A percentile compares a stretch with the other conserved stretches of the same genome.
Evolutionary conservation across 2,888 invertebrate genomes (phyloP).

Genomic region (Neoascia interrupta): DNA sequence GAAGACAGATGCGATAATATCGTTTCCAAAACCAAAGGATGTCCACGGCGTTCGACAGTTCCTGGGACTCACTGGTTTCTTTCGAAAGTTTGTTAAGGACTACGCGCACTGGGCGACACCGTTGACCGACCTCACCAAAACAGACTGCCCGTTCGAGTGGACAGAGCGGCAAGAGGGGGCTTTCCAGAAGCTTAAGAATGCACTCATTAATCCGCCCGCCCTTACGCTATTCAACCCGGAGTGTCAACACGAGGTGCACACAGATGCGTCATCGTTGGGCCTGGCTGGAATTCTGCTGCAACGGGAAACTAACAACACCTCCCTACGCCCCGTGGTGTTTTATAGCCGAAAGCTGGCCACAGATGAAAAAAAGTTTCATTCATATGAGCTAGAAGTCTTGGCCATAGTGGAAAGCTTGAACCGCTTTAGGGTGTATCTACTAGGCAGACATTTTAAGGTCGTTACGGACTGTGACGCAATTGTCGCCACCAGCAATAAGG

Average conservation of each 20-base stretch:
- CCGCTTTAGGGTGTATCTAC: slow-evolving; percentile 8
- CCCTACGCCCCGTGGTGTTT: neutral
- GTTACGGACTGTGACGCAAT: slow-evolving; percentile 6
- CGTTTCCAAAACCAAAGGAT: neutral
- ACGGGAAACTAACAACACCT: neutral
- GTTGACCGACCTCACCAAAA: neutral
- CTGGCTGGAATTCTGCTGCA: slow-evolving; percentile 21
- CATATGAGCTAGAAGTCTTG: slow-evolving; percentile 19
- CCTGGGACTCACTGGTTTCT: neutral
- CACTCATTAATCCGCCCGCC: neutral
- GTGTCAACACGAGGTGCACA: neutral
- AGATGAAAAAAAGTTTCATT: slow-evolving; percentile 11
- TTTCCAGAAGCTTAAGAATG: neutral
- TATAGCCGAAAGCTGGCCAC: neutral
- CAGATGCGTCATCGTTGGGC: neutral
- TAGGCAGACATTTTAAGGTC: neutral
- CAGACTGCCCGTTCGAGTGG: neutral
- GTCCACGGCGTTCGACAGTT: neutral
- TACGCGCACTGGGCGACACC: neutral
- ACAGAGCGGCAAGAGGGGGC: neutral
- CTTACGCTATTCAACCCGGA: neutral
- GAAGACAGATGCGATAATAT: neutral
- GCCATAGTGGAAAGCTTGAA: slow-evolving; percentile 10
- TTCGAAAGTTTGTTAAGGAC: neutral
- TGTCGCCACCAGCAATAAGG: neutral